Conservation (phyloP, 2,888 invertebrate genomes). For the Trichogramma dendrolimi region DNA sequence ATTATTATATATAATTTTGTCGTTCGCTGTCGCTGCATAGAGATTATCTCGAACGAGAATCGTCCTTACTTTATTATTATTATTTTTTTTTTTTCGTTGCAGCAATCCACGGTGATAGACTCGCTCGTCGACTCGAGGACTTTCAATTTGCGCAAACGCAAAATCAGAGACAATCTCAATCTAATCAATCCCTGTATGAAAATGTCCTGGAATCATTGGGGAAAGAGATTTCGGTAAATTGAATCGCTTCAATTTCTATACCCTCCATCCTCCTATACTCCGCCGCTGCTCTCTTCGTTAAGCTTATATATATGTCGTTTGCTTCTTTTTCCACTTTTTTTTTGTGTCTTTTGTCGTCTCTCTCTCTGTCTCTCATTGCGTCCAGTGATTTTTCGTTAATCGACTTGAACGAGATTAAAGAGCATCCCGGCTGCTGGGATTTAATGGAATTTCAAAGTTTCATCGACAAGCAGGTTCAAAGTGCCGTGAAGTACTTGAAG, state of each 20-base stretch:
- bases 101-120: constrained; percentile 8
- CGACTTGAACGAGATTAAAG: constrained; percentile 58
- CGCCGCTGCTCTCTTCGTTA: neutral
- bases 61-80: no score
- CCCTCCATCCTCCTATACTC: no score
- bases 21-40: neutral
- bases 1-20: neutral
- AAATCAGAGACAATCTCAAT: constrained; percentile 61
- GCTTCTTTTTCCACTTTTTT: constrained; percentile 6
- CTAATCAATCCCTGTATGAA: constrained; percentile 79
- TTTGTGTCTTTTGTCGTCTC: constrained; percentile 4
- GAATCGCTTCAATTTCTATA: no score
- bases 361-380: constrained; percentile 23
- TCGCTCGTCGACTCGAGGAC: constrained; percentile 8
- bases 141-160: constrained; percentile 23
- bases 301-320: constrained; percentile 6
- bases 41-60: no score
- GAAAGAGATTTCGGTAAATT: constrained; percentile 65
- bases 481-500: constrained; percentile 64
- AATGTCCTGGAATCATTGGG: constrained; percentile 77
- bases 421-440: constrained; percentile 64
- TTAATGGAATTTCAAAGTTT: constrained; percentile 62
- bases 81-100: constrained; percentile 1
- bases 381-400: constrained; percentile 64
- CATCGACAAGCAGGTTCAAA: constrained; percentile 62